Conservation (phyloP, 2,888 invertebrate genomes). For the Himalopsyche japonica region DNA sequence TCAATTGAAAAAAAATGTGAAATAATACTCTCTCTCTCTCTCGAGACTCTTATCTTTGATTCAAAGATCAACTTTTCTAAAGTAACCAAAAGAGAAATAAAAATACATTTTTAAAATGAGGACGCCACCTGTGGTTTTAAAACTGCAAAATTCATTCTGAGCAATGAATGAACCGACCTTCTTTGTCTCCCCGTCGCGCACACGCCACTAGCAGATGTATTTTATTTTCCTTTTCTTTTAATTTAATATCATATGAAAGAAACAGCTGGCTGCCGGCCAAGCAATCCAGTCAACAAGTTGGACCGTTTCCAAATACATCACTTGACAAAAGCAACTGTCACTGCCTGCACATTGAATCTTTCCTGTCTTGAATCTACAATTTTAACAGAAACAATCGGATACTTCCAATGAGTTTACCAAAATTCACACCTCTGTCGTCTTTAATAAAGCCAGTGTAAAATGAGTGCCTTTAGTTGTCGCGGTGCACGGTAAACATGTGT, state of each 20-base stretch:
- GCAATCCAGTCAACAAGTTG: constrained; percentile 38
- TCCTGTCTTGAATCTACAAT: background rate
- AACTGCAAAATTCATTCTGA: background rate
- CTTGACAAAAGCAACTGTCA: constrained; percentile 39
- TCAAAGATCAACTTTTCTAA: background rate
- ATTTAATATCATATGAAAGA: constrained; percentile 3
- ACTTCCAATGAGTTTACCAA: background rate
- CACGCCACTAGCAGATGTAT: background rate
- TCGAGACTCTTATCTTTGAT: no score
- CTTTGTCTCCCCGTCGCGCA: background rate
- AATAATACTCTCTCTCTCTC: no score
- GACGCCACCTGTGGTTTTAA: background rate
- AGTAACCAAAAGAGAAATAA: background rate
- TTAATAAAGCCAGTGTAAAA: background rate
- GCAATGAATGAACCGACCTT: background rate
- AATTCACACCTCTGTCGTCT: background rate
- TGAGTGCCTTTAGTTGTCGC: background rate
- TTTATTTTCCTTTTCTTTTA: background rate
- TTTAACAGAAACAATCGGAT: background rate
- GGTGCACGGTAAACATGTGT: background rate
- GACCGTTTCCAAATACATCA: constrained; percentile 34
- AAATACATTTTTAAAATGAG: background rate
- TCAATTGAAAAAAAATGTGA: no score
- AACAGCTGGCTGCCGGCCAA: constrained; percentile 31
- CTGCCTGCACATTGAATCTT: background rate